phyloP scores from a whole-genome alignment of 2,113 vertebrate species.

The Nipponia nippon region DNA sequence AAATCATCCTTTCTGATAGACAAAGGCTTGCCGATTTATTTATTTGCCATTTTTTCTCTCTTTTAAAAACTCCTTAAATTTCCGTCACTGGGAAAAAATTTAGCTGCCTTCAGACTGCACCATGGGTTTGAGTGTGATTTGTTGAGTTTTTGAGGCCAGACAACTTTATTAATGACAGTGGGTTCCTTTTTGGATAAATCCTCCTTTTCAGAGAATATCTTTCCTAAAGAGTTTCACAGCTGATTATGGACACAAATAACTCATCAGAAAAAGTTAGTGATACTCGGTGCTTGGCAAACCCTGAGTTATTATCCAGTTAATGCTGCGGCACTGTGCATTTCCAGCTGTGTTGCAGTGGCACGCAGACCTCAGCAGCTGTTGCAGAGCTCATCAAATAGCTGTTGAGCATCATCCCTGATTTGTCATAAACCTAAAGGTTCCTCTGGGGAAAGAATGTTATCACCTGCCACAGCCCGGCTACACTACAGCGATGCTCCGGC shows the following conservation, averaged over 20 bases:
- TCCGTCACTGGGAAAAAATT: background rate
- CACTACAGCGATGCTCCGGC: background rate
- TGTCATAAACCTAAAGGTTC: conserved; percentile 55
- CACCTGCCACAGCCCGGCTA: background rate
- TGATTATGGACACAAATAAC: conserved; percentile 53
- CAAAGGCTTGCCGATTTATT: background rate
- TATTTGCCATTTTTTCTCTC: background rate
- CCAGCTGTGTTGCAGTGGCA: conserved; percentile 62
- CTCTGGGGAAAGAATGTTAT: conserved; percentile 44
- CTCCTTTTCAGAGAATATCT: conserved; percentile 13
- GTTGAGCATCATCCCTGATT: conserved; percentile 60
- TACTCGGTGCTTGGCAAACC: conserved; percentile 23
- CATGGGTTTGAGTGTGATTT: background rate
- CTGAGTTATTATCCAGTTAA: conserved; percentile 52
- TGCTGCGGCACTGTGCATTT: conserved; percentile 24
- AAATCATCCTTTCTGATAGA: background rate
- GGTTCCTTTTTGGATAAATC: conserved; percentile 32
- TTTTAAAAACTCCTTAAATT: background rate
- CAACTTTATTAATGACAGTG: background rate
- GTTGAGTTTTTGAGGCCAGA: background rate
- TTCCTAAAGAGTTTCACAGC: conserved; percentile 36
- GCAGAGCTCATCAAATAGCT: conserved; percentile 57
- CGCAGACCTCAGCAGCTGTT: conserved; percentile 56
- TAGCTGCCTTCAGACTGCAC: background rate
- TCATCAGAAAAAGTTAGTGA: conserved; percentile 49